These are phyloP conservation scores for Penaeus monodon DNA, from an alignment of 2,888 invertebrate species.

Conservation along the genomic window DNA sequence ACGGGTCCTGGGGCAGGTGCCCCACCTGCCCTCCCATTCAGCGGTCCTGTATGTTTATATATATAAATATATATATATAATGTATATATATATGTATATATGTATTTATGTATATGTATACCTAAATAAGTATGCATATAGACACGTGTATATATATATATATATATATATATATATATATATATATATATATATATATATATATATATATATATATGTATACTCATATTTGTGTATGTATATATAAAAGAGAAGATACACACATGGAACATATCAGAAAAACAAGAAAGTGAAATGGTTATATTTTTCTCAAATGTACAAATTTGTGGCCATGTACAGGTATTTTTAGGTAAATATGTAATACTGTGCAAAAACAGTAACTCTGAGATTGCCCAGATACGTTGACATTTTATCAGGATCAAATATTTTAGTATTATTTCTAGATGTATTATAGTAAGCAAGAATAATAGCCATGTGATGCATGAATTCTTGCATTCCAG, in stretches of 20 bases:
- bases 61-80: too few species aligned
- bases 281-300: not conserved
- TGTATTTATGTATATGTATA: not conserved
- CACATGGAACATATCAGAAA: conserved; percentile 20
- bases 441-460: conserved; percentile 48
- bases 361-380: conserved; percentile 4
- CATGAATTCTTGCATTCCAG: conserved; percentile 55
- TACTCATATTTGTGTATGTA: not conserved
- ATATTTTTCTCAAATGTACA: conserved; percentile 44
- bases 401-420: conserved; percentile 47
- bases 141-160: not conserved
- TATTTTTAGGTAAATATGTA: conserved; percentile 38
- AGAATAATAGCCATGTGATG: conserved; percentile 47
- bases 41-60: too few species aligned
- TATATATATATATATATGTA: not conserved
- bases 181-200: not conserved
- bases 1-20: too few species aligned
- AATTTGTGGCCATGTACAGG: conserved; percentile 62
- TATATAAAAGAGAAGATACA: not conserved
- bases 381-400: conserved; percentile 48
- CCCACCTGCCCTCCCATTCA: too few species aligned
- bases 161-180: not conserved
- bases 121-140: not conserved
- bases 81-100: too few species aligned
- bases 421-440: conserved; percentile 60